phyloP scores from a whole-genome alignment of 2,888 invertebrate genomes.

The Notodonta ziczac region DNA sequence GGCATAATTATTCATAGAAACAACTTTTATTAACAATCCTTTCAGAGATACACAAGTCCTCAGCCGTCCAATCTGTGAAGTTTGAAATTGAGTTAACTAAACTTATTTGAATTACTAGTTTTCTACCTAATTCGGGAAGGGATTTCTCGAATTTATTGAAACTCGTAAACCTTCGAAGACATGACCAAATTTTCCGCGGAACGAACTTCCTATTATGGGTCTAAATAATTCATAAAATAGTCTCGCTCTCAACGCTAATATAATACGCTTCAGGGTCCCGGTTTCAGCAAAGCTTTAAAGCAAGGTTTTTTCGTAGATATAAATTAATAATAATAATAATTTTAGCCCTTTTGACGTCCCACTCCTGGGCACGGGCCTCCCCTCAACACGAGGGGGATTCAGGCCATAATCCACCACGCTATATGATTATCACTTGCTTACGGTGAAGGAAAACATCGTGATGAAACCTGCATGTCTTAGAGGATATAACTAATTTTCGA shows the following conservation, averaged over 20 bases:
- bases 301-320: neutral
- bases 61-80: constrained; percentile 19
- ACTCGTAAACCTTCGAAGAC: constrained; percentile 48
- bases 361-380: too few species aligned
- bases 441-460: too few species aligned
- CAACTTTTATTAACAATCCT: constrained; percentile 6
- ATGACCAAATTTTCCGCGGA: constrained; percentile 54
- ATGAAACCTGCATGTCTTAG: too few species aligned
- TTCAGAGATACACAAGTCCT: constrained; percentile 14
- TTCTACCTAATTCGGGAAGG: constrained; percentile 30
- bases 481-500: too few species aligned
- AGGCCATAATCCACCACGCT: too few species aligned
- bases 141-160: constrained; percentile 43
- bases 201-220: constrained; percentile 46
- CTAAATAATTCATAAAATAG: constrained; percentile 64
- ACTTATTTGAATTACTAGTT: constrained; percentile 34
- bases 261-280: constrained; percentile 22
- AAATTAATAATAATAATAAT: too few species aligned
- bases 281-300: neutral
- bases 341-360: too few species aligned
- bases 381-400: too few species aligned
- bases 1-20: neutral
- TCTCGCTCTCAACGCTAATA: constrained; percentile 39
- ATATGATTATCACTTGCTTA: too few species aligned
- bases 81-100: constrained; percentile 28